These are phyloP conservation scores for Phoenicopterus ruber DNA, from an alignment of 2,113 vertebrate genomes.

Conservation along the genomic window DNA sequence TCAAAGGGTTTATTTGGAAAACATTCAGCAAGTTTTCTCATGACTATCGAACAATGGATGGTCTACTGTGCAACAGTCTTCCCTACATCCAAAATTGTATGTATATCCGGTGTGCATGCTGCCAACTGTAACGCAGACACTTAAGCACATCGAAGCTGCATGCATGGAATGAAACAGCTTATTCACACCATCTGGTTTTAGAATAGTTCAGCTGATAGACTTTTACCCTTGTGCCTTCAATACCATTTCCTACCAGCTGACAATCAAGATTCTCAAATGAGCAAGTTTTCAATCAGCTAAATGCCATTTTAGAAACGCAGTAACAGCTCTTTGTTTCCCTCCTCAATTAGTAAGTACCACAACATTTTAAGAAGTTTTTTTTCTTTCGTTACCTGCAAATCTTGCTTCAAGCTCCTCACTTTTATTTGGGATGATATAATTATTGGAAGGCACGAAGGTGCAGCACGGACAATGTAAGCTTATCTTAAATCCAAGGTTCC, in stretches of 20 bases:
- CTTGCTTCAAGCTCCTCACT: constrained; percentile 94
- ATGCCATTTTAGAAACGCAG: neutral
- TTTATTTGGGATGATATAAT: constrained; percentile 97
- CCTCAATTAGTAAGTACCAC: neutral
- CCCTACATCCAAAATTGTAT: neutral
- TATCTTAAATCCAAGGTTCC: constrained; percentile 94
- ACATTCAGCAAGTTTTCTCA: neutral
- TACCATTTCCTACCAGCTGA: neutral
- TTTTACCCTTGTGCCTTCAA: neutral
- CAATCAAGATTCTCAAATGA: neutral
- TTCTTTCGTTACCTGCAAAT: constrained; percentile 86
- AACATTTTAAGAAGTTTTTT: neutral
- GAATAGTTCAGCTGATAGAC: neutral
- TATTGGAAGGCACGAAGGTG: constrained; percentile 93
- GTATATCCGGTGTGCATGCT: neutral
- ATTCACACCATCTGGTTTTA: neutral
- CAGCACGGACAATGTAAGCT: constrained; percentile 98
- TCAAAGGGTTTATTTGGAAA: neutral
- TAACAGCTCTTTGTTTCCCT: neutral
- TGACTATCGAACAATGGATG: neutral
- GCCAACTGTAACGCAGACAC: neutral
- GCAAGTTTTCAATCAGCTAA: neutral
- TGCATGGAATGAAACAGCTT: neutral
- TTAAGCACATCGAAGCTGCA: neutral
- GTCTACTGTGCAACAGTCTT: neutral